These are phyloP conservation scores for Scolopax rusticola DNA, from an alignment of 2,797 vertebrate genomes.

Conservation along the genomic window DNA sequence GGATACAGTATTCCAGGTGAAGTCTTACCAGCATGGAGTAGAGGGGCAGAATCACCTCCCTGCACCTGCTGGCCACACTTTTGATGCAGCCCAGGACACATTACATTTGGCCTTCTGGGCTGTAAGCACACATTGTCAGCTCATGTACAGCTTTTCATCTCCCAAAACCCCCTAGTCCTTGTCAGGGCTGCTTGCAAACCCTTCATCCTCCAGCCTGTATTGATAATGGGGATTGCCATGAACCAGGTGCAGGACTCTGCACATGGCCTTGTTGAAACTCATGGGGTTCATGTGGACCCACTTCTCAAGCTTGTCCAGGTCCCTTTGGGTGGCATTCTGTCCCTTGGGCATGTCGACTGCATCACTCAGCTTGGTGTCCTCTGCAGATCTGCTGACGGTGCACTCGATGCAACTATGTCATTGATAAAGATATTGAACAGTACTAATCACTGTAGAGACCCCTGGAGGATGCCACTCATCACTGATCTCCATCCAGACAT, in stretches of 20 bases:
- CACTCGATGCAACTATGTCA: background rate
- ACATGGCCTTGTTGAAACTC: background rate
- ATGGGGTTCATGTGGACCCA: background rate
- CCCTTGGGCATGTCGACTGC: background rate
- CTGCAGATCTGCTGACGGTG: background rate
- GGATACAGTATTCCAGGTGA: background rate
- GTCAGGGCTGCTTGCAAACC: background rate
- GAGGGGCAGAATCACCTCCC: background rate
- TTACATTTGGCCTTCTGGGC: background rate
- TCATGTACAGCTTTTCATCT: background rate
- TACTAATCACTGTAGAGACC: background rate
- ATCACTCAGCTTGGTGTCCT: background rate
- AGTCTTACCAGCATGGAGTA: background rate
- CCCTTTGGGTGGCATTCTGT: too few species aligned
- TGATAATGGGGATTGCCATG: background rate
- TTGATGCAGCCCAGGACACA: background rate
- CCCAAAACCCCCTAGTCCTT: background rate
- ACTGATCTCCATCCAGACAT: background rate
- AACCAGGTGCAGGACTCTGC: background rate
- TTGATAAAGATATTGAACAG: background rate
- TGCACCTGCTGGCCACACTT: background rate
- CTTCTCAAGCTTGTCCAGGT: rapidly evolving
- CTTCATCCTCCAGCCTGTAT: background rate
- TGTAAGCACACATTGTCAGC: background rate
- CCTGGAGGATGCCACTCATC: background rate